Percentiles rank a stretch among this genome's conserved stretches.
These are phyloP conservation scores for Diplazon laetatorius DNA, from an alignment of 2,888 invertebrate species.

Conservation along the genomic window DNA sequence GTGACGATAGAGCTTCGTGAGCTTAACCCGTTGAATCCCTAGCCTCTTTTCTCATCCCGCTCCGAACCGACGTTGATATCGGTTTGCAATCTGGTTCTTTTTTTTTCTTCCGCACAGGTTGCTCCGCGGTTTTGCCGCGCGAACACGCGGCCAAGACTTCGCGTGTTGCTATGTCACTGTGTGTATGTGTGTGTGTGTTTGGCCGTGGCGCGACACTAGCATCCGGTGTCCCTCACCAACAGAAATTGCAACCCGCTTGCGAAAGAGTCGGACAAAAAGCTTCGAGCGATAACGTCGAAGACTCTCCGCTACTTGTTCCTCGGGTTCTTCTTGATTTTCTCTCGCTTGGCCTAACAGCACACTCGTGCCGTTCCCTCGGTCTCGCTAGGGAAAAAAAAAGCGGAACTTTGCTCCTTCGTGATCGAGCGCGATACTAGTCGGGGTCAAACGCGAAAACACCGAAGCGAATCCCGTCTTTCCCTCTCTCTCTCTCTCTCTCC, in stretches of 20 bases:
- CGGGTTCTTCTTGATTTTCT: constrained; percentile 12
- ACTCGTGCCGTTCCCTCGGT: no score
- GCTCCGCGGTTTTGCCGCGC: constrained; percentile 72
- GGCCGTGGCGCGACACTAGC: constrained; percentile 15
- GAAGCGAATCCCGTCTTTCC: background rate
- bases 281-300: constrained; percentile 71
- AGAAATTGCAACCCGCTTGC: constrained; percentile 19
- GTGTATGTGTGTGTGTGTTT: no score
- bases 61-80: constrained; percentile 73
- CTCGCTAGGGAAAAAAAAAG: no score
- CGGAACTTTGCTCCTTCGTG: constrained; percentile 69
- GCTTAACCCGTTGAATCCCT: constrained; percentile 38
- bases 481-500: no score
- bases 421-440: constrained; percentile 68
- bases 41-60: no score
- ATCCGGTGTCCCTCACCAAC: constrained; percentile 3
- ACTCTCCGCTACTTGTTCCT: constrained; percentile 48
- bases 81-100: constrained; percentile 76
- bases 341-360: constrained; percentile 55
- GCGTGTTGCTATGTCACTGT: constrained; percentile 77
- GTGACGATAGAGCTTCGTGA: constrained; percentile 51
- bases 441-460: constrained; percentile 5
- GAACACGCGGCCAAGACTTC: constrained; percentile 72
- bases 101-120: constrained; percentile 75
- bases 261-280: constrained; percentile 76